Evolutionary conservation across 2,113 vertebrate species (phyloP).

Genomic region (Pterophyllum scalare): DNA sequence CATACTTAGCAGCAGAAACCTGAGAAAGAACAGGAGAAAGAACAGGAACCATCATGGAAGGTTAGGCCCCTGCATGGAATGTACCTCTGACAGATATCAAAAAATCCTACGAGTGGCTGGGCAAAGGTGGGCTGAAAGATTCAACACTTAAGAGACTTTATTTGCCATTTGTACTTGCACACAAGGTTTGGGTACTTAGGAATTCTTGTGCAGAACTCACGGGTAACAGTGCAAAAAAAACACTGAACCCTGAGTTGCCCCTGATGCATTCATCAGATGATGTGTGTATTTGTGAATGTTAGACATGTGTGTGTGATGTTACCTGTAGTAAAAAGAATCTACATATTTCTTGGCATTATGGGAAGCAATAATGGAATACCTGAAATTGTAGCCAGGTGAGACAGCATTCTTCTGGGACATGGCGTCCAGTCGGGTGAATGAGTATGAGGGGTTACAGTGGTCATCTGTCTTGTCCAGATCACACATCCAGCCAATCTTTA

Average conservation of each 20-base stretch:
- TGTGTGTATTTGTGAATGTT: neutral
- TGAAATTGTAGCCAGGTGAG: slow-evolving; percentile 91
- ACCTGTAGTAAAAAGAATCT: neutral
- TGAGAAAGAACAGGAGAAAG: no score
- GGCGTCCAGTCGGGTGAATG: slow-evolving; percentile 91
- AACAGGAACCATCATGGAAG: no score
- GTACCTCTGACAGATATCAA: no score
- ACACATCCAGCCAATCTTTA: slow-evolving; percentile 95
- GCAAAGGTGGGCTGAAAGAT: no score
- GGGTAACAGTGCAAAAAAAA: no score
- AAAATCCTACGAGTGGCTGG: no score
- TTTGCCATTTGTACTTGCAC: no score
- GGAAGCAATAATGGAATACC: slow-evolving; percentile 67
- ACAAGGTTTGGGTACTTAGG: no score
- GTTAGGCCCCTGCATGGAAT: no score
- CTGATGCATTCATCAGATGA: neutral
- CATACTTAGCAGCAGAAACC: no score
- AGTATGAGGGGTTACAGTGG: slow-evolving; percentile 89
- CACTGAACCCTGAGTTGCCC: neutral
- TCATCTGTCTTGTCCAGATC: slow-evolving; percentile 90
- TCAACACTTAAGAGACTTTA: no score
- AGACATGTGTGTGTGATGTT: neutral
- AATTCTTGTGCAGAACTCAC: no score
- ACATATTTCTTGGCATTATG: neutral
- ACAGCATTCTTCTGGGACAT: slow-evolving; percentile 82